A percentile compares a stretch with the other conserved stretches of the same genome.
These are phyloP conservation scores for Oncorhynchus clarkii DNA, from an alignment of 2,113 vertebrate species.

Conservation along the genomic window DNA sequence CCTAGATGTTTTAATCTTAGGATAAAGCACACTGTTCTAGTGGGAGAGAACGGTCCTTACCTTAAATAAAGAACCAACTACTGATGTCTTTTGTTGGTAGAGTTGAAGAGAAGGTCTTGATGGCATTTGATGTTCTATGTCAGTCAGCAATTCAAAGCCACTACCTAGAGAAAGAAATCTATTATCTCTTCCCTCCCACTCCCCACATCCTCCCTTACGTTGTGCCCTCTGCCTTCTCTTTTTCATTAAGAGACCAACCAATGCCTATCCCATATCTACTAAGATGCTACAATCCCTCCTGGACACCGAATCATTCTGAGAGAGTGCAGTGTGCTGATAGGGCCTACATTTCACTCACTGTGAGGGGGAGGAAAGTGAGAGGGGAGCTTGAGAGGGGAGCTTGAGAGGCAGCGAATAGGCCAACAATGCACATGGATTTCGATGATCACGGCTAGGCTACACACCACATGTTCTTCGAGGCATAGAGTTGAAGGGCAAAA, in stretches of 20 bases:
- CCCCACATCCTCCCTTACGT: constrained; percentile 8
- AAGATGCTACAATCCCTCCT: constrained; percentile 43
- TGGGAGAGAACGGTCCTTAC: not conserved
- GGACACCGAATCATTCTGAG: constrained; percentile 42
- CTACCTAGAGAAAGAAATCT: constrained; percentile 1
- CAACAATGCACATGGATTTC: constrained; percentile 27
- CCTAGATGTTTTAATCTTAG: too few species aligned
- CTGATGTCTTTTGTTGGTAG: not conserved
- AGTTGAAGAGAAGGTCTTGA: not conserved
- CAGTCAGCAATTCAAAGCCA: constrained; percentile 24
- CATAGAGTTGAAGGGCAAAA: too few species aligned
- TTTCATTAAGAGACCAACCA: constrained; percentile 54
- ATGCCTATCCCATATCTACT: constrained; percentile 43
- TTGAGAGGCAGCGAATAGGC: constrained; percentile 8
- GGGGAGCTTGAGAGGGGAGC: constrained; percentile 5
- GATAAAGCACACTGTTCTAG: not conserved
- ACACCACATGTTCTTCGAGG: not conserved
- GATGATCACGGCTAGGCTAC: constrained; percentile 38
- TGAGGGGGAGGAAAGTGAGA: constrained; percentile 48
- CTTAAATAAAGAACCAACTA: not conserved
- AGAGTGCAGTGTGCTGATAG: constrained; percentile 41
- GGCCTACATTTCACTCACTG: constrained; percentile 36
- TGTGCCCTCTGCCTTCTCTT: constrained; percentile 12
- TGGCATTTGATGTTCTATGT: not conserved
- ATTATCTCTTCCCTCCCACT: constrained; percentile 19